phyloP scores from a whole-genome alignment of 2,797 vertebrate species.

The Phrynocephalus vlangalii region DNA sequence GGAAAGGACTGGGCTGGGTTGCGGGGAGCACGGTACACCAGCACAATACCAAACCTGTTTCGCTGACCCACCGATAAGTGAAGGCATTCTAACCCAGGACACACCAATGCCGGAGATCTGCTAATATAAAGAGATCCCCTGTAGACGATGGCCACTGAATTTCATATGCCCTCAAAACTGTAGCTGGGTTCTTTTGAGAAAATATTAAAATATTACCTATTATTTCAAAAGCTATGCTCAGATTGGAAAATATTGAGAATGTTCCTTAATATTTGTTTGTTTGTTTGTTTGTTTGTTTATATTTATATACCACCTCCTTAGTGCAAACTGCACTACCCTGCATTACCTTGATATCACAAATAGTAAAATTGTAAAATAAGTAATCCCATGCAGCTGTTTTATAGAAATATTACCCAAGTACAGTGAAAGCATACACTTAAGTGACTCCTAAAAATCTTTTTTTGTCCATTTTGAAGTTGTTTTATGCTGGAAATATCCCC shows the following conservation, averaged over 20 bases:
- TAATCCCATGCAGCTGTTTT: slow-evolving; percentile 12
- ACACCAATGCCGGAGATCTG: too few species aligned
- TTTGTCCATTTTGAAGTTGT: slow-evolving; percentile 76
- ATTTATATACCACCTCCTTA: too few species aligned
- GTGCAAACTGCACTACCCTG: neutral
- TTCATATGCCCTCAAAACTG: too few species aligned
- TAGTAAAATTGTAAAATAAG: slow-evolving; percentile 45
- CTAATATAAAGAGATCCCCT: too few species aligned
- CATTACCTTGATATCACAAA: slow-evolving; percentile 6
- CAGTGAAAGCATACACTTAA: slow-evolving; percentile 22
- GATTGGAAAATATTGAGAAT: neutral
- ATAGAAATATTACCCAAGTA: slow-evolving; percentile 31
- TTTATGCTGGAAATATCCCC: slow-evolving; percentile 80
- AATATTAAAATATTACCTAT: neutral
- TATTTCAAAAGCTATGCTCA: neutral
- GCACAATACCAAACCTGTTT: too few species aligned
- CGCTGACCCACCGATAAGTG: too few species aligned
- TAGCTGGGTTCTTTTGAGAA: neutral
- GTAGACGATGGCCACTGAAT: too few species aligned
- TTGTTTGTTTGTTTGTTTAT: too few species aligned
- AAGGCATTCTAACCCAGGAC: too few species aligned
- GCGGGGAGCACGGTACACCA: too few species aligned
- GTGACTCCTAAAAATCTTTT: slow-evolving; percentile 55
- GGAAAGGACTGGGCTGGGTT: too few species aligned
- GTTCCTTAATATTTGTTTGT: neutral